These are phyloP conservation scores for Cataglyphis altisquamis DNA, from an alignment of 2,888 invertebrate genomes.

Conservation along the genomic window DNA sequence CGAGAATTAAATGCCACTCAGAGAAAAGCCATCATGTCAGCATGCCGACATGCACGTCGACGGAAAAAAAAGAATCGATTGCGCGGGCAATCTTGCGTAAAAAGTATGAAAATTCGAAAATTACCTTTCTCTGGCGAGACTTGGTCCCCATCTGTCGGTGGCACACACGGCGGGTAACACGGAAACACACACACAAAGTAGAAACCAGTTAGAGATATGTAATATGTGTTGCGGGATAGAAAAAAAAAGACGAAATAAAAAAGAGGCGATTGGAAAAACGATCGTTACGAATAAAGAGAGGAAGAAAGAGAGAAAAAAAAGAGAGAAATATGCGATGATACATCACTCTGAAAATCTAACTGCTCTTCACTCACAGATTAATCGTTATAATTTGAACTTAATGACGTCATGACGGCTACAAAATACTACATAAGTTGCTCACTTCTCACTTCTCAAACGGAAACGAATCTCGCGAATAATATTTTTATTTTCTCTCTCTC, in stretches of 20 bases:
- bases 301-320: neutral
- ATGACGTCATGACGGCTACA: slow-evolving; percentile 19
- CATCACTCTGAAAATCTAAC: slow-evolving; percentile 2
- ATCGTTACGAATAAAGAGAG: neutral
- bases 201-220: slow-evolving; percentile 77
- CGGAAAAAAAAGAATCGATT: slow-evolving; percentile 30
- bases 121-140: slow-evolving; percentile 85
- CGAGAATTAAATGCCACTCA: slow-evolving; percentile 34
- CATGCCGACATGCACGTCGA: slow-evolving; percentile 61
- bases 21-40: slow-evolving; percentile 33
- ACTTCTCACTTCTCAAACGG: slow-evolving; percentile 35
- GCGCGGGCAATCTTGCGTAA: slow-evolving; percentile 41
- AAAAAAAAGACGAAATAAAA: slow-evolving; percentile 26
- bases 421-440: slow-evolving; percentile 7
- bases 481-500: neutral
- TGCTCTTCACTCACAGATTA: slow-evolving; percentile 11
- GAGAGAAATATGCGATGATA: neutral
- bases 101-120: slow-evolving; percentile 59
- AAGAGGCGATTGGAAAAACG: neutral
- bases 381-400: slow-evolving; percentile 18
- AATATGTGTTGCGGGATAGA: slow-evolving; percentile 58
- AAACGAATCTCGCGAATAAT: slow-evolving; percentile 23
- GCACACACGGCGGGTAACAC: slow-evolving; percentile 71
- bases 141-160: slow-evolving; percentile 85
- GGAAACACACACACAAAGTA: slow-evolving; percentile 80